A percentile compares a stretch with the other conserved stretches of the same genome.
Conservation (phyloP, 2,113 vertebrate genomes). For the Rhombomys opimus region DNA sequence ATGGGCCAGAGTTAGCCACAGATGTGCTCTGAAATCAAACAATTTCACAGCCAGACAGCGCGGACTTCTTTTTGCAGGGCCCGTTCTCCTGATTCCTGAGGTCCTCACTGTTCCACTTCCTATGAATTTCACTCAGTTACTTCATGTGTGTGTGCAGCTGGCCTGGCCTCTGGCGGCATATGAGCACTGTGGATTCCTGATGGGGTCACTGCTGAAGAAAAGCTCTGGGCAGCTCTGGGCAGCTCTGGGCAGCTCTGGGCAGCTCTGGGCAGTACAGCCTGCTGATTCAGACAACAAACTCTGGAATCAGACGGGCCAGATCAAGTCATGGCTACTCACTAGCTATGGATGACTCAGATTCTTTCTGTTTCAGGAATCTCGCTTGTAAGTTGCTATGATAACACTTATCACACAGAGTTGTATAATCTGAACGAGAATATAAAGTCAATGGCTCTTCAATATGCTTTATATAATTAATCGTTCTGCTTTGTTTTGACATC, state of each 20-base stretch:
- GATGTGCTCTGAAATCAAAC: not conserved
- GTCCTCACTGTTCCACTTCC: not conserved
- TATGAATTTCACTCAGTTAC: not conserved
- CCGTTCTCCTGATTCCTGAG: not conserved
- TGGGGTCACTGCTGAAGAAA: not conserved
- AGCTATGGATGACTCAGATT: not conserved
- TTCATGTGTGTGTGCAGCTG: not conserved
- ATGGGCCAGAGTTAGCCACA: not conserved
- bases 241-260: not conserved
- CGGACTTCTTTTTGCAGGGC: not conserved
- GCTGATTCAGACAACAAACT: not conserved
- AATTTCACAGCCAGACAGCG: not conserved
- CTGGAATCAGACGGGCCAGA: not conserved
- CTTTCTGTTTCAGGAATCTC: not conserved
- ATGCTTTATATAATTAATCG: not conserved
- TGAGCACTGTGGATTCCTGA: not conserved
- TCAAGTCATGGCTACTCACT: not conserved
- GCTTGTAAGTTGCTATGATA: not conserved
- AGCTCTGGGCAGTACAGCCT: not conserved
- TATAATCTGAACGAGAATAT: not conserved
- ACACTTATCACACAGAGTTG: not conserved
- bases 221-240: not conserved
- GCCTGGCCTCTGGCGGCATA: not conserved
- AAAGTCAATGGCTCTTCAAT: not conserved
- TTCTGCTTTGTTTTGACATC: constrained; percentile 31